Evolutionary conservation across 2,113 vertebrate genomes (phyloP), one percentile per base, ranked within the genome.

Genomic region (Hippocampus zosterae): DNA sequence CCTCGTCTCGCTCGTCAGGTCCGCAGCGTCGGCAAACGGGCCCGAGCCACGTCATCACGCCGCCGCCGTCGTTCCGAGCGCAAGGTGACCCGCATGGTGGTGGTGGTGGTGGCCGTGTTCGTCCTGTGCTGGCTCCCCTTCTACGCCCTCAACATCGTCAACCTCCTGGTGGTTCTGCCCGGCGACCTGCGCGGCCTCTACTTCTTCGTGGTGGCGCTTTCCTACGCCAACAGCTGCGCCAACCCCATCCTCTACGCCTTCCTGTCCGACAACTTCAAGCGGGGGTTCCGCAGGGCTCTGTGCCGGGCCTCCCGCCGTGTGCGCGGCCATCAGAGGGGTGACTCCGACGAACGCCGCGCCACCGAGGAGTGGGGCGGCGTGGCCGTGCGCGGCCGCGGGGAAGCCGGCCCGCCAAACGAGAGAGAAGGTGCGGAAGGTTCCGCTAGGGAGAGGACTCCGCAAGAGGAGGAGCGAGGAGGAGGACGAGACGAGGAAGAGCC

Each of bases 91-190:
- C 91, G 91, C 73, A 98, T 98, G 96, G 96, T 98, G 68, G 95
- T 98, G n/a, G 91, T 94, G 0, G 95, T 98, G 40, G 96, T 98
- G 77, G 95, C 90, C 0, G 96, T 95, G 68, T 98, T 98, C 0
- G 87, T 98, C 61, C 88, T 98, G 69, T 98, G 96, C 84, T 98
- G 96, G 96, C 89, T 98, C 0, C 96, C 96, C 0, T 98, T 98
- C 88, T 98, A 98, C 0, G 78, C 92, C 42, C 92, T 98, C 79
- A 98, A 98, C 80, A 95, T 98, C 16, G 84, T 97, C 84, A 98
- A 97, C 12, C 94, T 98, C 1, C 83, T 95, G 23, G 93, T 96
- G 74, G 92, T 95, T 0, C 89, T 98, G 76, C 96, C 96, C 0
- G 92, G 94, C 53, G 95, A 96, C 75, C 94, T 96, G 0, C 91